These are phyloP conservation scores for Adela reaumurella DNA, from an alignment of 2,888 invertebrate species.

Conservation along the genomic window DNA sequence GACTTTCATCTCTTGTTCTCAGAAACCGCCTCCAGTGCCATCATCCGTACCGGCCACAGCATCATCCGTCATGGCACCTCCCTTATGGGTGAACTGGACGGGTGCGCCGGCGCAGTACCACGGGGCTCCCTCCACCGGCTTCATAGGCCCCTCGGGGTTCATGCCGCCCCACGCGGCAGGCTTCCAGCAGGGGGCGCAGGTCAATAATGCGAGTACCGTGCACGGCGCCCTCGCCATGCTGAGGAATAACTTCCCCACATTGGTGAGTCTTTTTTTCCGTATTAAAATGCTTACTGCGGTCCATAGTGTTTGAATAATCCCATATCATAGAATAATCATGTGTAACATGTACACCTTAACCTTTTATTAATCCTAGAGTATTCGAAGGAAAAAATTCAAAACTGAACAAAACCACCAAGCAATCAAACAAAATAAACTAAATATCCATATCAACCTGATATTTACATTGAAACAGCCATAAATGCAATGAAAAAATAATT, in stretches of 20 bases:
- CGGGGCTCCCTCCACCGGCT: conserved; percentile 11
- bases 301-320: too few species aligned
- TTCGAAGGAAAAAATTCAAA: too few species aligned
- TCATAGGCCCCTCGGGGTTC: conserved; percentile 18
- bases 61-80: conserved; percentile 14
- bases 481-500: too few species aligned
- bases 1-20: background rate
- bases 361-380: too few species aligned
- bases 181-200: conserved; percentile 6
- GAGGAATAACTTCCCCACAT: conserved; percentile 30
- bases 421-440: too few species aligned
- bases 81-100: conserved; percentile 35
- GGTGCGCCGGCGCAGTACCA: conserved; percentile 12
- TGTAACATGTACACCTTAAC: too few species aligned
- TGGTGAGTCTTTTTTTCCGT: conserved; percentile 19
- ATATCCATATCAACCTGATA: too few species aligned
- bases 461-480: too few species aligned
- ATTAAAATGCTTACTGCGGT: too few species aligned
- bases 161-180: conserved; percentile 13
- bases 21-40: conserved; percentile 18
- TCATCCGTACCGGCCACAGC: conserved; percentile 12
- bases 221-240: conserved; percentile 31
- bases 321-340: too few species aligned
- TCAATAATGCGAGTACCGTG: conserved; percentile 12
- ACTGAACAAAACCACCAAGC: too few species aligned